Percentiles rank a stretch among this genome's conserved stretches.
Conservation (phyloP, 2,888 invertebrate species). For the Hesperia comma region DNA sequence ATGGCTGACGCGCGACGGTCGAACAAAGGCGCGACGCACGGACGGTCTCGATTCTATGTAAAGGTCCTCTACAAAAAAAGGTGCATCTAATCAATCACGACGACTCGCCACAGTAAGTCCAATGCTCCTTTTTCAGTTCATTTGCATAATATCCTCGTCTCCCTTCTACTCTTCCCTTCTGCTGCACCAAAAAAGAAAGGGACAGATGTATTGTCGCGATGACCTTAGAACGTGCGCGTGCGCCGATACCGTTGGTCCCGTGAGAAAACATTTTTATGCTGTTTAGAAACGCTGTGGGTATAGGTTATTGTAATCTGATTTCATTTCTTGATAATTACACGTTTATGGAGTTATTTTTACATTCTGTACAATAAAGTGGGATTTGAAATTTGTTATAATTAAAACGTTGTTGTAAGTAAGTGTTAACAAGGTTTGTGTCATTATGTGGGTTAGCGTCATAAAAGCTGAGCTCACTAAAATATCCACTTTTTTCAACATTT, state of each 20-base stretch:
- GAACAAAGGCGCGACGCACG: conserved; percentile 57
- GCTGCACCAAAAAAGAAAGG: conserved; percentile 47
- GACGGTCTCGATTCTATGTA: conserved; percentile 56
- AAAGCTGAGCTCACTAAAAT: neutral
- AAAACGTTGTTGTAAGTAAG: too few relatives aligned
- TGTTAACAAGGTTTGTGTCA: too few relatives aligned
- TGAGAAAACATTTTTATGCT: conserved; percentile 77
- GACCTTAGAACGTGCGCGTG: conserved; percentile 72
- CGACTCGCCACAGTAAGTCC: conserved; percentile 66
- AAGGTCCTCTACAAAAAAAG: conserved; percentile 61
- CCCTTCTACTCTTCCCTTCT: conserved; percentile 35
- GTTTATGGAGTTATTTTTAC: conserved; percentile 29
- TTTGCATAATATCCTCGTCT: conserved; percentile 66
- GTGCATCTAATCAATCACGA: conserved; percentile 79
- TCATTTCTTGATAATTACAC: conserved; percentile 38
- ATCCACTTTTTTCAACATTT: too few relatives aligned
- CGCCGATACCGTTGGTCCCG: conserved; percentile 73
- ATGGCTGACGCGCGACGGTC: conserved; percentile 36
- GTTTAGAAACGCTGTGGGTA: conserved; percentile 58
- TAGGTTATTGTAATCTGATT: conserved; percentile 53
- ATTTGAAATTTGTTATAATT: too few relatives aligned
- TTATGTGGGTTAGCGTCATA: neutral
- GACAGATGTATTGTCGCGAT: conserved; percentile 55
- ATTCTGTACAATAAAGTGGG: too few relatives aligned
- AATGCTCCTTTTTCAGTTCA: conserved; percentile 65